Evolutionary conservation across 1,140 invertebrate species (phyloP).

Genomic region (Bombus cullumanus): DNA sequence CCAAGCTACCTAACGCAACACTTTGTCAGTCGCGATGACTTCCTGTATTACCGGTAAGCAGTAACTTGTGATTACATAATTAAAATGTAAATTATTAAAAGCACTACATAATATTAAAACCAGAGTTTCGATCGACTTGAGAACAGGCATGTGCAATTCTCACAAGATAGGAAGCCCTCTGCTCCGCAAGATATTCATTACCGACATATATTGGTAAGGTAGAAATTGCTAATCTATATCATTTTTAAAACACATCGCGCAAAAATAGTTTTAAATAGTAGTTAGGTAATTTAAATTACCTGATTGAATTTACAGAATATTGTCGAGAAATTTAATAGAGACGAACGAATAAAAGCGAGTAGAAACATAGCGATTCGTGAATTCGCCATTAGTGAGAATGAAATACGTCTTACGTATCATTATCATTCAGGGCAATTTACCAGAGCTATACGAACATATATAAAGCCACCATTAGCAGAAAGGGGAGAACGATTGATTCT

Average conservation of each 20-base stretch:
- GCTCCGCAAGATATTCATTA: slow-evolving; percentile 49
- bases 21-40: slow-evolving; percentile 86
- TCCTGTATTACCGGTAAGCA: slow-evolving; percentile 82
- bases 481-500: slow-evolving; percentile 86
- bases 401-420: slow-evolving; percentile 87
- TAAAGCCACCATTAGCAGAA: slow-evolving; percentile 86
- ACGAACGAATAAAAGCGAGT: slow-evolving; percentile 82
- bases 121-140: slow-evolving; percentile 22
- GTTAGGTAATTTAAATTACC: neutral
- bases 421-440: slow-evolving; percentile 87
- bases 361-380: slow-evolving; percentile 87
- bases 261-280: neutral
- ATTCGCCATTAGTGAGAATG: slow-evolving; percentile 85
- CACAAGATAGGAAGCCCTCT: slow-evolving; percentile 9
- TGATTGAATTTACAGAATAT: slow-evolving; percentile 81
- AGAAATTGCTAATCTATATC: neutral
- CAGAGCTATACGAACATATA: slow-evolving; percentile 85
- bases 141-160: slow-evolving; percentile 62
- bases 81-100: neutral
- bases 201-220: slow-evolving; percentile 63
- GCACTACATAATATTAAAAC: neutral
- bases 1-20: slow-evolving; percentile 85
- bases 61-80: neutral
- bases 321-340: slow-evolving; percentile 85
- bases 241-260: neutral